Conservation (phyloP, 2,797 vertebrate species). For the Manis javanica region DNA sequence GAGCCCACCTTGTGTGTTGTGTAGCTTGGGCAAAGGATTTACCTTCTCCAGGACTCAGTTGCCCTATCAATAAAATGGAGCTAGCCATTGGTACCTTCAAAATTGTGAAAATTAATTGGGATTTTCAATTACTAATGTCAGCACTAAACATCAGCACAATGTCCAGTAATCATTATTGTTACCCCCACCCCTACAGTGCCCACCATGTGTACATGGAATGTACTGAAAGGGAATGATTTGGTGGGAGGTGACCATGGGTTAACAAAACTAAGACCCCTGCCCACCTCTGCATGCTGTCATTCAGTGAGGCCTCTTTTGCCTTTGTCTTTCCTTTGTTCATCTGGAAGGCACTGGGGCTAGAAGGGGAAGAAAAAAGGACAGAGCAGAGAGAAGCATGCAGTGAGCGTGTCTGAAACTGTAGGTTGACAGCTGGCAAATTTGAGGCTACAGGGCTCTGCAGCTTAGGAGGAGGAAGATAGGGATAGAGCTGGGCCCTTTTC, state of each 20-base stretch:
- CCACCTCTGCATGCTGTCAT: fast-evolving
- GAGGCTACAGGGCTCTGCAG: background rate
- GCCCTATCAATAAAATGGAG: slow-evolving; percentile 9
- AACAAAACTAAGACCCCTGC: background rate
- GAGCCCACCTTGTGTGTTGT: background rate
- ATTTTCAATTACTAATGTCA: no score
- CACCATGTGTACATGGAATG: background rate
- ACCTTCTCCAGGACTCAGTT: background rate
- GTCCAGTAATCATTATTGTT: background rate
- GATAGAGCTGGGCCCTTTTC: background rate
- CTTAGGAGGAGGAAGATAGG: background rate
- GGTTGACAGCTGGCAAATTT: background rate
- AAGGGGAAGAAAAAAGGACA: background rate
- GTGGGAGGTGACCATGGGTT: background rate
- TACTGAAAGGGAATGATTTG: background rate
- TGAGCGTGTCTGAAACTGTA: background rate
- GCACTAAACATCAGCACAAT: no score
- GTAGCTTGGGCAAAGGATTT: background rate
- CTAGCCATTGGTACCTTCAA: background rate
- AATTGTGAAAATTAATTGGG: background rate
- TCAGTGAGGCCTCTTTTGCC: background rate
- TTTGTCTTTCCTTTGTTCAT: background rate
- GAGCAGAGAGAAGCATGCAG: background rate
- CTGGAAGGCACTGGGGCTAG: background rate
- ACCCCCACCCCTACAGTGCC: fast-evolving